phyloP scores from a whole-genome alignment of 2,113 vertebrate species.

The Pelvicachromis taeniatus region DNA sequence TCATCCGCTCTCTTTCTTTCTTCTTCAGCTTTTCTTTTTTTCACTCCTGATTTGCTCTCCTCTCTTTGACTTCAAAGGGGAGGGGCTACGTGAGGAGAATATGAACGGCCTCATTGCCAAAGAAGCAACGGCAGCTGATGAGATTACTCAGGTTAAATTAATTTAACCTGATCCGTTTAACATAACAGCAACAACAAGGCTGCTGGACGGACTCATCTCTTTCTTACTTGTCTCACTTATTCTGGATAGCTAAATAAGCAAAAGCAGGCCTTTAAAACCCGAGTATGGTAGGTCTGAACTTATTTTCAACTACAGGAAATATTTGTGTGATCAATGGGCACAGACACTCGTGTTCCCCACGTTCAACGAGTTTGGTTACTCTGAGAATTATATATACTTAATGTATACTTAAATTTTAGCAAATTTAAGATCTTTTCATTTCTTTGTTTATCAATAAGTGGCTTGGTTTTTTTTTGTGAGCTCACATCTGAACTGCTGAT shows the following conservation, averaged over 20 bases:
- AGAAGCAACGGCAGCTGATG: background rate
- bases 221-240: background rate
- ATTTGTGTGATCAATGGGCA: background rate
- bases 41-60: background rate
- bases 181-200: background rate
- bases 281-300: background rate
- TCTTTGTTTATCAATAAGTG: background rate
- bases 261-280: background rate
- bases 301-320: background rate
- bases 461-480: accelerated
- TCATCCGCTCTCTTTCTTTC: background rate
- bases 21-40: background rate
- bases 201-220: background rate
- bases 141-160: constrained; percentile 12
- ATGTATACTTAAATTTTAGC: no score
- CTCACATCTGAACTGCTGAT: background rate
- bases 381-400: no score
- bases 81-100: background rate
- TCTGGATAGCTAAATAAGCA: background rate
- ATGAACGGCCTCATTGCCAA: background rate
- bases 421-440: background rate
- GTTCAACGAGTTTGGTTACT: accelerated
- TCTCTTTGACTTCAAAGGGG: background rate
- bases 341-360: background rate
- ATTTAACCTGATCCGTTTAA: background rate